A percentile compares a stretch with the other conserved stretches of the same genome.
Conservation (phyloP, 2,113 vertebrate genomes). For the Nicator chloris region DNA sequence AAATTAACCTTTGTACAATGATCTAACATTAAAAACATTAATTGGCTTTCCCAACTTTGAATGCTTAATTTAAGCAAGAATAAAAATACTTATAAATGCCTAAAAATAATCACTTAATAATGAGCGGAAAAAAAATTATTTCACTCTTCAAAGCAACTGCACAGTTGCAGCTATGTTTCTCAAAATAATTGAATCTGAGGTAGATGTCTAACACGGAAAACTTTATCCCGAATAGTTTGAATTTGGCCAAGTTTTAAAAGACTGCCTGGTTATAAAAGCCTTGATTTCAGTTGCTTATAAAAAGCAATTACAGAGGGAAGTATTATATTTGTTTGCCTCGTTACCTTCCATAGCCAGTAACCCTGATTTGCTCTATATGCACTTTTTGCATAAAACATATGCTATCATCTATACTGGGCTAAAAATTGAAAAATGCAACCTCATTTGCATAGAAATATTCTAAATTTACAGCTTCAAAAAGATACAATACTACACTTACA, state of each 20-base stretch:
- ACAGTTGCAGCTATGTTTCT: background rate
- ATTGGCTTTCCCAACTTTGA: background rate
- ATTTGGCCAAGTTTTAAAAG: background rate
- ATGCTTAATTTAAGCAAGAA: background rate
- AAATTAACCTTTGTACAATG: background rate
- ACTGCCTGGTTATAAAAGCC: background rate
- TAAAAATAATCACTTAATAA: background rate
- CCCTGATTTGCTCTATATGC: background rate
- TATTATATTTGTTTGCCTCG: background rate
- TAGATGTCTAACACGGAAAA: background rate
- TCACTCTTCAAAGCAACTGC: background rate
- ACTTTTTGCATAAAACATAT: background rate
- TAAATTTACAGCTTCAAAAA: background rate
- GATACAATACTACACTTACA: background rate
- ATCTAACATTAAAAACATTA: background rate
- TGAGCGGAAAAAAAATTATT: background rate
- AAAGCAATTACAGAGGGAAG: background rate
- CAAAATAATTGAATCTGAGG: background rate
- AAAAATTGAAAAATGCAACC: background rate
- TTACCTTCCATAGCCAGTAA: background rate
- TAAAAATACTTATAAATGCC: background rate
- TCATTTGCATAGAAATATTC: background rate
- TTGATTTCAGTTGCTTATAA: background rate
- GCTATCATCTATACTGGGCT: background rate
- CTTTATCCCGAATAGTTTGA: background rate